Conservation (phyloP, 2,113 vertebrate genomes). For the Gopherus evgoodei region DNA sequence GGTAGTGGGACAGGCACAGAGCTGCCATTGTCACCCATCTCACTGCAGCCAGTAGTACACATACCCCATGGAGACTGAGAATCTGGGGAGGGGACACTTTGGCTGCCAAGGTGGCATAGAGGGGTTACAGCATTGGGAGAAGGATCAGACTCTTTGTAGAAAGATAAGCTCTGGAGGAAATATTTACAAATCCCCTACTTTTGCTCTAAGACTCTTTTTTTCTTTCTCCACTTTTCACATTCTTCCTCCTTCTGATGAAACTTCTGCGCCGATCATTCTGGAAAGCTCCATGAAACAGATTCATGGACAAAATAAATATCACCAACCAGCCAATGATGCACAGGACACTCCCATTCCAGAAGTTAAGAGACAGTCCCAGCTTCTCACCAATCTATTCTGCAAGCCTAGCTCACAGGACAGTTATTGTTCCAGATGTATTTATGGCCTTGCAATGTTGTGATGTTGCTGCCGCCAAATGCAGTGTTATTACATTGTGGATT, state of each 20-base stretch:
- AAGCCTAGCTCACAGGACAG: background rate
- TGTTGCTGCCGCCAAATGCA: background rate
- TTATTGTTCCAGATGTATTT: background rate
- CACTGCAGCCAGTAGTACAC: background rate
- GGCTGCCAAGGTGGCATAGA: background rate
- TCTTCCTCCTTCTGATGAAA: background rate
- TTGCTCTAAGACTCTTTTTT: background rate
- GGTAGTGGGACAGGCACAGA: background rate
- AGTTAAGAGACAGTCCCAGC: background rate
- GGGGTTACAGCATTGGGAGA: background rate
- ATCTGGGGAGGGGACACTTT: background rate
- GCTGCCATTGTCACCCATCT: background rate
- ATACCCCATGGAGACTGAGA: background rate
- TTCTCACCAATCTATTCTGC: background rate
- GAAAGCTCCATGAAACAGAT: background rate
- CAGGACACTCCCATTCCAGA: background rate
- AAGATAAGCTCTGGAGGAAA: background rate
- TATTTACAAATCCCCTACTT: conserved; percentile 12
- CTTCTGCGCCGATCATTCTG: background rate
- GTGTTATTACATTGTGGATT: background rate
- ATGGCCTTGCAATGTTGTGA: background rate
- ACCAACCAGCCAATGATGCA: background rate
- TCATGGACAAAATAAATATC: background rate
- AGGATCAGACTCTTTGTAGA: background rate
- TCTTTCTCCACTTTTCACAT: background rate